Conservation (phyloP, 37 sponge, comb jelly and placozoan species). For the Ephydatia muelleri region DNA sequence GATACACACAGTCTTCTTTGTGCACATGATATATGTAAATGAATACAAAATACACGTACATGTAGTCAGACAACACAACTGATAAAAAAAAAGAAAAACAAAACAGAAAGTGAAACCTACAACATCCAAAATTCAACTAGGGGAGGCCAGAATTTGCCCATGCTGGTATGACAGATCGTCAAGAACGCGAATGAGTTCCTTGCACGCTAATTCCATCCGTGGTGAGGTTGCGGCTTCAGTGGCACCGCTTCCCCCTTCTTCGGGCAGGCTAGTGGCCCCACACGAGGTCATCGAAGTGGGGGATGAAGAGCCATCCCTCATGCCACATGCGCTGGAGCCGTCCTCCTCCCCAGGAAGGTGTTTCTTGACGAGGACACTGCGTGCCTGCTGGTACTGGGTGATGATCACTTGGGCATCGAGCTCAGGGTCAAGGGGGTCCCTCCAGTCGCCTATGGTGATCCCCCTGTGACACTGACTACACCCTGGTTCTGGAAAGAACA, state of each 20-base stretch:
- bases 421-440: conserved; percentile 95
- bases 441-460: conserved; percentile 95
- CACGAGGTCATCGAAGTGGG: conserved; percentile 48
- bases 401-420: conserved; percentile 88
- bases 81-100: not conserved
- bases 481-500: conserved; percentile 54
- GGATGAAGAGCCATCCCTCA: conserved; percentile 25
- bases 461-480: conserved; percentile 86
- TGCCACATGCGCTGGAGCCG: conserved; percentile 9
- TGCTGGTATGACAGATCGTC: conserved; percentile 51
- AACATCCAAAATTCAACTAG: not conserved
- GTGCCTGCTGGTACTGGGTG: conserved; percentile 79
- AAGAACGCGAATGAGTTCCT: conserved; percentile 28
- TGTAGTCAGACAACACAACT: too few relatives aligned
- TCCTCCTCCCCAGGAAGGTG: conserved; percentile 2
- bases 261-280: conserved; percentile 39
- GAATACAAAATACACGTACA: too few relatives aligned
- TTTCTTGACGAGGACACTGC: conserved; percentile 31
- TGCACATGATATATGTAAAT: too few relatives aligned
- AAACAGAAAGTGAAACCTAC: not conserved
- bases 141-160: conserved; percentile 13
- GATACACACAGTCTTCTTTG: too few relatives aligned
- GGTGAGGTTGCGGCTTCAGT: not conserved
- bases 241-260: conserved; percentile 6
- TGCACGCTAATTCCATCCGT: conserved; percentile 10